Evolutionary conservation across 2,888 invertebrate species (phyloP).

Genomic region (Phengaris alcon): DNA sequence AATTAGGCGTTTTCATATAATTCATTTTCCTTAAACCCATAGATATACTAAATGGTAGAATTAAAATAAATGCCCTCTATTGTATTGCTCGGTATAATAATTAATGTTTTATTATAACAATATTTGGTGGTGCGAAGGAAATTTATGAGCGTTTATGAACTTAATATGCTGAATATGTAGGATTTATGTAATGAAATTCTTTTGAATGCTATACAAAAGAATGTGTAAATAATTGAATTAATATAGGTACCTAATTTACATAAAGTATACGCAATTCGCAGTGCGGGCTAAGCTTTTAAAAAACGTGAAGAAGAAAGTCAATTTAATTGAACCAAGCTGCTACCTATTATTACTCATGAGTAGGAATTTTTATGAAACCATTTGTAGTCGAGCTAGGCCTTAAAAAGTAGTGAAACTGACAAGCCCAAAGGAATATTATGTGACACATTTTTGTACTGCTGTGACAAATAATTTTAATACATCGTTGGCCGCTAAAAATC

Average conservation of each 20-base stretch:
- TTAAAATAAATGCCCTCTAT: conserved; percentile 5
- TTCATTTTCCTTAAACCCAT: conserved; percentile 6
- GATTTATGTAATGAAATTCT: neutral
- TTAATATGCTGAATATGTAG: neutral
- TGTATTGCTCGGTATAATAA: neutral
- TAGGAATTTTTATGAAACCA: too few species aligned
- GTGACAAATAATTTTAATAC: too few species aligned
- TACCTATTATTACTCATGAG: too few species aligned
- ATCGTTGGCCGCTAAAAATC: too few species aligned
- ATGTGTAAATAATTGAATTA: conserved; percentile 12
- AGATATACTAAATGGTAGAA: neutral
- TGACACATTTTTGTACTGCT: too few species aligned
- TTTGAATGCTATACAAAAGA: neutral
- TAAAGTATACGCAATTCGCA: neutral
- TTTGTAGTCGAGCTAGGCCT: too few species aligned
- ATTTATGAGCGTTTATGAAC: neutral
- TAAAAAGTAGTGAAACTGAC: too few species aligned
- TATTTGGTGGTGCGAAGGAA: neutral
- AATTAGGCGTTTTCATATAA: neutral
- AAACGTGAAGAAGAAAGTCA: neutral
- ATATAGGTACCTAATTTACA: neutral
- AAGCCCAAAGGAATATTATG: too few species aligned
- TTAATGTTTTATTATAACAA: conserved; percentile 1
- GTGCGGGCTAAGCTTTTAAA: neutral
- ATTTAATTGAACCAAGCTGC: too few species aligned